Base-by-base conservation (phyloP, 2,888 invertebrate genomes). In the Athalia cordata region DNA sequence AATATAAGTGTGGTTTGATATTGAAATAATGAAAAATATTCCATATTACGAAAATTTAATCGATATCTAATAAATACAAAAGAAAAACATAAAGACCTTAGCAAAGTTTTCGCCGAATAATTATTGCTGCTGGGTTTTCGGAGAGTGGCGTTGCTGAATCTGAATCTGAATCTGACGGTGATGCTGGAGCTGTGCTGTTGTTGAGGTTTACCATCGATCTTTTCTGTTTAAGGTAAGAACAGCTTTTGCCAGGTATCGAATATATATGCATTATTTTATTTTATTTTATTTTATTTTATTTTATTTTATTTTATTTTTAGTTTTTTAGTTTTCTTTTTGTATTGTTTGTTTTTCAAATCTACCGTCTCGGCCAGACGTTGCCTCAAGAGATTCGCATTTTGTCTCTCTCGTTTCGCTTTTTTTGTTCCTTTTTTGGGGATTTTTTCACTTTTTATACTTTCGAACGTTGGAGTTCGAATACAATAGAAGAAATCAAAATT, bases 131-230 rank as follows among this genome's bases (percentile, higher is more conserved):
- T 29, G 29, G 29, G 29, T 29, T 29, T 29, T 29, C 29, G 55
- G 55, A n/a, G 29, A 55, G 9, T 55, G 55, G 55, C 55, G 55
- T 55, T 55, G 55, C n/a, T n/a, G n/a, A n/a, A n/a, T 29, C 29
- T 29, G 29, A 29, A 29, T 29, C 29, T 29, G 29, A 29, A 29
- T 7, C 55, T 55, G 55, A n/a, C 55, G 55, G 29, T 55, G 5
- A 4, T 11, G 55, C 55, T 55, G 5, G n/a, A 11, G 55, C 55
- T n/a, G 7, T 11, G 55, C 3, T 7, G 55, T n/a, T 55, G 55
- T 55, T 7, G 55, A 55, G 55, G 55, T n/a, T 55, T n/a, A 55
- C 55, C 55, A 55, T 55, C 55, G 55, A 55, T 55, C 55, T 29
- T 29, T 29, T 29, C 29, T 29, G 29, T 55, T n/a, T 55, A n/a